Evolutionary conservation across 2,888 invertebrate genomes (phyloP), one percentile per base, ranked within the genome.

Genomic region (Rhodophaea formosa): DNA sequence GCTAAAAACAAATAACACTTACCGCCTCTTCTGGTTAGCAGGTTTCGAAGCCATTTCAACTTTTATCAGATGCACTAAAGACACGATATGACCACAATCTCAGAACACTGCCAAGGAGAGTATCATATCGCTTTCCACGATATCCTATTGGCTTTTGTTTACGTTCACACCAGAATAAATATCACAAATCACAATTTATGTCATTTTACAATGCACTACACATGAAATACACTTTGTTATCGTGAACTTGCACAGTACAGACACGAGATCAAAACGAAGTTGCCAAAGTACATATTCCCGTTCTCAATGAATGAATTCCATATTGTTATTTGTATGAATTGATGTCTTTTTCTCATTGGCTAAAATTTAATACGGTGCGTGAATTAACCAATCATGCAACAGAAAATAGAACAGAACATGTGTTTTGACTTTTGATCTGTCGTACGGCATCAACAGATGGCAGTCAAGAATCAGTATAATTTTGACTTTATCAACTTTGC

Each of bases 11-110:
- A 47, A 60, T 61, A 62, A 35, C 58, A 73, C 81, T 93, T 85
- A 95, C 95, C 94, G 94, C 84, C 94, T 92, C 87, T 95, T 95
- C 78, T 94, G 95, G 88, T 93, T 95, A 66, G 93, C 90, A 76
- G 89, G 89, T 77, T 92, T 92, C 61, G 88, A 72, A 83, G 88
- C 84, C 91, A 91, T 91, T 70, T 84, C 83, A 62, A 68, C 72
- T 81, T 14, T 82, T 79, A 83, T 79, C 78, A 78, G 72, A 70
- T 64, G 74, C 51, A 82, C 80, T 82, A 74, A 78, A 83, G 84
- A 77, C 82, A 77, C 89, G 86, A 88, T 88, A 89, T 79, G 83
- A 86, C 68, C 84, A 91, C 91, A 91, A 88, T 92, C 92, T 92
- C 83, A 91, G 91, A 84, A 90, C 92, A 91, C 91, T 92, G 91